Evolutionary conservation across 2,113 vertebrate genomes (phyloP).

Genomic region (Solea solea): DNA sequence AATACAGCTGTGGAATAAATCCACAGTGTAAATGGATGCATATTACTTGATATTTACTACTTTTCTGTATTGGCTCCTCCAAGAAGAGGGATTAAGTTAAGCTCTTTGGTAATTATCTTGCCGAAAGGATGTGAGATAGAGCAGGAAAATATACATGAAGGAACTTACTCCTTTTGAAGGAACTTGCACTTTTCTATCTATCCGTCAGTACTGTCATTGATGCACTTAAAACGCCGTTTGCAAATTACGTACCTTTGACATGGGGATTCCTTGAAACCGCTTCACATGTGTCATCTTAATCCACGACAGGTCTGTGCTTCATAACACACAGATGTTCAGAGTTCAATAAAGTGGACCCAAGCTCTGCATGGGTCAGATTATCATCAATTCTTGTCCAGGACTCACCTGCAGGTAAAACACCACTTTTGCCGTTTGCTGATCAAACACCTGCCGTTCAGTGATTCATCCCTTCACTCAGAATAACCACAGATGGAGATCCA

Average conservation of each 20-base stretch:
- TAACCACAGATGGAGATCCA: background rate
- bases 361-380: background rate
- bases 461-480: background rate
- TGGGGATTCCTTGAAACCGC: constrained; percentile 75
- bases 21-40: background rate
- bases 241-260: constrained; percentile 77
- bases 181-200: too few species aligned
- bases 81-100: background rate
- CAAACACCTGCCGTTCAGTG: background rate
- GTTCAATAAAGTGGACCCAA: background rate
- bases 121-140: background rate
- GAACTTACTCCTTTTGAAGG: background rate
- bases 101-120: background rate
- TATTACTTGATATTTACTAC: background rate
- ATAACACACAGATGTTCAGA: background rate
- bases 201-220: background rate
- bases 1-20: constrained; percentile 2
- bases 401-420: constrained; percentile 18
- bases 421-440: background rate
- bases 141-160: background rate
- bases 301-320: background rate
- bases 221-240: background rate
- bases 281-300: constrained; percentile 73
- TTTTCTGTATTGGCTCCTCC: background rate
- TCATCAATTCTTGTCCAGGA: background rate